Percentiles rank a stretch among this genome's conserved stretches.
Conservation (phyloP, 2,888 invertebrate species). For the Poecilus cupreus region DNA sequence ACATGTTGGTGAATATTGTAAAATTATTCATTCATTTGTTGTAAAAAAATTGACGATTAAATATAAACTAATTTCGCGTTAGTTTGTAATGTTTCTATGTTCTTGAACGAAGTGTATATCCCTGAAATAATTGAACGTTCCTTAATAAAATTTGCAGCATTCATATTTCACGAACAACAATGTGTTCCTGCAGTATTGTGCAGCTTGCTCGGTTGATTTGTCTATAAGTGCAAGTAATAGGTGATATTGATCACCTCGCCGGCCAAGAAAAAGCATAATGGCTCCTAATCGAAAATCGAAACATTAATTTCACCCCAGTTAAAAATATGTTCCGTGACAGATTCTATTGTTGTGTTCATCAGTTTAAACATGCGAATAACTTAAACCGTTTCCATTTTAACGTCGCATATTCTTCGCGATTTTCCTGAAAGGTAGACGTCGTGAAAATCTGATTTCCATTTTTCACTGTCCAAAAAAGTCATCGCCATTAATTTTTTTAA, state of each 20-base stretch:
- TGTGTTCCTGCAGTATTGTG: background rate
- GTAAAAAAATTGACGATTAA: too few species aligned
- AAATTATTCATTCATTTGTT: too few species aligned
- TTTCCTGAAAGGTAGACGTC: conserved; percentile 25
- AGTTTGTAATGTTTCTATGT: background rate
- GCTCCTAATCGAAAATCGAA: conserved; percentile 42
- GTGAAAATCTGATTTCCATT: conserved; percentile 50
- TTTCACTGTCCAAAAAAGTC: conserved; percentile 55
- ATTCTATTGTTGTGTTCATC: conserved; percentile 30
- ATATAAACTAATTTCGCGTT: too few species aligned
- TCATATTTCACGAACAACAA: background rate
- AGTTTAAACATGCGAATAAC: conserved; percentile 42
- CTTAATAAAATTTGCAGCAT: background rate
- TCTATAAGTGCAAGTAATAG: conserved; percentile 3
- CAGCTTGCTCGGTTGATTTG: background rate
- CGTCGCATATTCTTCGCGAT: conserved; percentile 22
- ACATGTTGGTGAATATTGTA: too few species aligned
- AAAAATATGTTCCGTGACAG: background rate
- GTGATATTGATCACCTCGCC: background rate
- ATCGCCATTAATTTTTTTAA: conserved; percentile 52
- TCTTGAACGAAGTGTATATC: background rate
- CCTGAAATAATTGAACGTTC: background rate
- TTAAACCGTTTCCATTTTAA: background rate
- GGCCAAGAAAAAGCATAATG: too few species aligned
- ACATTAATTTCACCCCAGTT: conserved; percentile 16